Conservation (phyloP, 1,140 invertebrate species). For the Harlomillsia oculata region DNA sequence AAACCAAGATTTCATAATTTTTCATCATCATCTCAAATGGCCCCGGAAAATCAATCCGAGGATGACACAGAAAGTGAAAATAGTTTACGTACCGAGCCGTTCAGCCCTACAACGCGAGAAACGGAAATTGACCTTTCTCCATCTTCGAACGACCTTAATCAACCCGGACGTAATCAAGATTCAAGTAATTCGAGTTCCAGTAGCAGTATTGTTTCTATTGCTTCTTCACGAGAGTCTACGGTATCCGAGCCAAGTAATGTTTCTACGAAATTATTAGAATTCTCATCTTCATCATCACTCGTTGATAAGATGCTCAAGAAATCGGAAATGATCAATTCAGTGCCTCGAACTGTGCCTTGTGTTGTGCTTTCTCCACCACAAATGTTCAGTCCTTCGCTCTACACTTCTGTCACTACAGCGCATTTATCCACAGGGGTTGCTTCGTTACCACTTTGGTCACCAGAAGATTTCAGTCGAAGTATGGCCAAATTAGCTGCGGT, state of each 20-base stretch:
- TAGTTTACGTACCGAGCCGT: not conserved
- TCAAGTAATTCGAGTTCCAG: too few species aligned
- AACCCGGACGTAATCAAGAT: too few species aligned
- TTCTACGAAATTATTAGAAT: too few species aligned
- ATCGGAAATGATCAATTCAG: too few species aligned
- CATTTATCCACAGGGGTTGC: not conserved
- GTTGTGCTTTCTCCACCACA: constrained; percentile 23
- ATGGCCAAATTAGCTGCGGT: too few species aligned
- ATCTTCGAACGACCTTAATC: too few species aligned
- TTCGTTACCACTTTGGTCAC: not conserved
- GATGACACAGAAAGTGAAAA: not conserved
- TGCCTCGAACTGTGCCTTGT: constrained; percentile 32
- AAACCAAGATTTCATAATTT: not conserved
- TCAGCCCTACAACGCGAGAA: not conserved
- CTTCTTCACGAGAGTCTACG: too few species aligned
- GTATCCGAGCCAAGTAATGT: too few species aligned
- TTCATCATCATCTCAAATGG: constrained; percentile 2
- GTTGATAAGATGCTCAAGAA: too few species aligned
- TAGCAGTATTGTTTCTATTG: too few species aligned
- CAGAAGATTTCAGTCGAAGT: too few species aligned
- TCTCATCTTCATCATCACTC: too few species aligned
- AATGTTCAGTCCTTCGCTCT: constrained; percentile 10
- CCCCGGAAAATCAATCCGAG: constrained; percentile 6
- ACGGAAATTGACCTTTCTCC: not conserved
- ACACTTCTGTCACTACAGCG: not conserved